phyloP scores from a whole-genome alignment of 1,140 invertebrate genomes.

The Eurosta solidaginis region DNA sequence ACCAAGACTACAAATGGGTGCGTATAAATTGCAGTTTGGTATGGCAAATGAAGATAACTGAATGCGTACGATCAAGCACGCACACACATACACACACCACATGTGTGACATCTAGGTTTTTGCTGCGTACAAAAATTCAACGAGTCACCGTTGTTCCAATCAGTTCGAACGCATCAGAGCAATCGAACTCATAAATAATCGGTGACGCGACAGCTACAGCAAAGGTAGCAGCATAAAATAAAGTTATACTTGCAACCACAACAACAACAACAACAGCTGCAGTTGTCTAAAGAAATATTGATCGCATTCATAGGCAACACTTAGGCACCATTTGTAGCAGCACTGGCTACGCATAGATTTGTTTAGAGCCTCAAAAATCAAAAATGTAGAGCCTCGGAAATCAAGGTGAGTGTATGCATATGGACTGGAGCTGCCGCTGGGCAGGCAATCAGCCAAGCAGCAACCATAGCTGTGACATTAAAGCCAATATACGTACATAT shows the following conservation, averaged over 20 bases:
- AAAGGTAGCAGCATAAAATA: background rate
- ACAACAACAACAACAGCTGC: background rate
- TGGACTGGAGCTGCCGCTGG: background rate
- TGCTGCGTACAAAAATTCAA: background rate
- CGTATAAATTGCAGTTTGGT: constrained; percentile 16
- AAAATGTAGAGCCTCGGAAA: too few relatives aligned
- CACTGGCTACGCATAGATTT: background rate
- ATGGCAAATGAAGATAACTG: constrained; percentile 23
- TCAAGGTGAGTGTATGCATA: constrained; percentile 17
- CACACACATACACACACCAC: too few relatives aligned
- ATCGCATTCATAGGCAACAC: background rate
- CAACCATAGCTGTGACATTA: background rate
- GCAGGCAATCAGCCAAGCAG: background rate
- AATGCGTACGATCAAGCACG: constrained; percentile 20
- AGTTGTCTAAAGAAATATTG: background rate
- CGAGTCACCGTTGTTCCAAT: background rate
- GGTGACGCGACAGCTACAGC: constrained; percentile 1
- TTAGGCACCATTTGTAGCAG: constrained; percentile 8
- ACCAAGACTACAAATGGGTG: background rate
- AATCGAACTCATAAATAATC: constrained; percentile 28
- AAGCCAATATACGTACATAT: background rate
- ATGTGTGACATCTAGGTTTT: background rate
- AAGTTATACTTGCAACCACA: too few relatives aligned
- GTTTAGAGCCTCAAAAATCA: background rate
- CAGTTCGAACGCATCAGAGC: constrained; percentile 22